Percentiles rank a stretch among this genome's conserved stretches.
Conservation (phyloP, 1,140 invertebrate species). For the Cyclargus thomasi region DNA sequence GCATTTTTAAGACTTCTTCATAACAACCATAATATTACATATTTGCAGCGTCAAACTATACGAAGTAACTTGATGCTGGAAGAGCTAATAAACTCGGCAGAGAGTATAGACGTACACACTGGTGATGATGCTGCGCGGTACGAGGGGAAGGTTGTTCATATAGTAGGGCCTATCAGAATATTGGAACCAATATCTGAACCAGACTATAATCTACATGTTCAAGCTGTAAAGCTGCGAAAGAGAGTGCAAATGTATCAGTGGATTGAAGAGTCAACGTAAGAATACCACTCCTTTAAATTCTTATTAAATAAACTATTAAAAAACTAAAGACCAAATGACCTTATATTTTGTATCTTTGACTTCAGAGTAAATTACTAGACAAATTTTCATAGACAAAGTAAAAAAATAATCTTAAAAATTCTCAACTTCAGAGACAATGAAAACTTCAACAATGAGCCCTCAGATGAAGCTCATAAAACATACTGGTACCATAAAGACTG, state of each 20-base stretch:
- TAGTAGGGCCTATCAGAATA: conserved; percentile 82
- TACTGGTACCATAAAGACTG: conserved; percentile 89
- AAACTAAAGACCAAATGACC: no score
- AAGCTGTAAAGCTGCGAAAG: conserved; percentile 83
- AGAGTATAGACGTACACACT: conserved; percentile 57
- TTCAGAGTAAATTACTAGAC: no score
- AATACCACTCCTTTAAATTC: no score
- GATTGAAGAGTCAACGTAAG: conserved; percentile 83
- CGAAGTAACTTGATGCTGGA: conserved; percentile 63
- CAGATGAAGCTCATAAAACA: conserved; percentile 71
- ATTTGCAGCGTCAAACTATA: conserved; percentile 43
- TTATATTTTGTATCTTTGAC: no score
- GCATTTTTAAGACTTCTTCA: background rate
- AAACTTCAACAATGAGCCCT: conserved; percentile 55
- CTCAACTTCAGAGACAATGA: conserved; percentile 46
- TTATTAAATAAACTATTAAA: no score
- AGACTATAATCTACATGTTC: conserved; percentile 85
- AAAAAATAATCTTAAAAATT: background rate
- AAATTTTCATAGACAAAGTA: no score
- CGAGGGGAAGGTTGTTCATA: conserved; percentile 85
- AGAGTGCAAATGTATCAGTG: conserved; percentile 94
- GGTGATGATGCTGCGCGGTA: conserved; percentile 62
- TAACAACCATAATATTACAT: background rate
- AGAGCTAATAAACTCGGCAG: conserved; percentile 52
- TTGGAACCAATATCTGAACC: conserved; percentile 88